These are phyloP conservation scores for Microplitis manilae DNA, from an alignment of 2,888 invertebrate genomes.

Conservation along the genomic window DNA sequence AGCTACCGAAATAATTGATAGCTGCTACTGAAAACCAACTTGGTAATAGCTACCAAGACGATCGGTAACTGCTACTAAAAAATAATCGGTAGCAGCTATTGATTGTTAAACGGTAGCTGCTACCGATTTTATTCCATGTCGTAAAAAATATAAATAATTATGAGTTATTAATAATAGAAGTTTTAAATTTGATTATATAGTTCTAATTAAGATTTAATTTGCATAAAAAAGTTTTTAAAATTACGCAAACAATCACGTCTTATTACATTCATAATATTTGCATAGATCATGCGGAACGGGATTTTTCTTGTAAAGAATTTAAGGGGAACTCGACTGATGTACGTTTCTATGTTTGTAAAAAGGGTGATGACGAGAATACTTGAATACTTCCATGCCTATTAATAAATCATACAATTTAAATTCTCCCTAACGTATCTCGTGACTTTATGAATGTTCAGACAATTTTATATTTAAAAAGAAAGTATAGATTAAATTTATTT, in stretches of 20 bases:
- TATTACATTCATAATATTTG: constrained; percentile 47
- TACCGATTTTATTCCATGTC: too few species aligned
- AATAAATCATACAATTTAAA: background rate
- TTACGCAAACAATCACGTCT: constrained; percentile 37
- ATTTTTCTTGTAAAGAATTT: constrained; percentile 37
- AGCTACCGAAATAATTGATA: too few species aligned
- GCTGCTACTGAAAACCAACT: too few species aligned
- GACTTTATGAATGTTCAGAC: background rate
- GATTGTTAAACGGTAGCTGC: too few species aligned
- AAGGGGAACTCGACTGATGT: constrained; percentile 42
- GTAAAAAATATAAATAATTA: too few species aligned
- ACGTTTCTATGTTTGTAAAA: constrained; percentile 33
- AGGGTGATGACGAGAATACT: constrained; percentile 39
- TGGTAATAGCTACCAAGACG: too few species aligned
- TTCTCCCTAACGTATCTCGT: background rate
- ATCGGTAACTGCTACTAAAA: too few species aligned
- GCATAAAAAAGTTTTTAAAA: background rate
- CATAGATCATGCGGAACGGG: constrained; percentile 31
- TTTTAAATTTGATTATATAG: background rate
- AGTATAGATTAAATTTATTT: constrained; percentile 3
- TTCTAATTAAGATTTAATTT: background rate
- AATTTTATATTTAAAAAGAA: background rate
- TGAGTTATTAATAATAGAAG: too few species aligned
- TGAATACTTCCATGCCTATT: background rate
- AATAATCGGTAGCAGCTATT: too few species aligned